These are phyloP conservation scores for Myrmophylax atrothorax DNA, from an alignment of 2,113 vertebrate species.

Conservation along the genomic window DNA sequence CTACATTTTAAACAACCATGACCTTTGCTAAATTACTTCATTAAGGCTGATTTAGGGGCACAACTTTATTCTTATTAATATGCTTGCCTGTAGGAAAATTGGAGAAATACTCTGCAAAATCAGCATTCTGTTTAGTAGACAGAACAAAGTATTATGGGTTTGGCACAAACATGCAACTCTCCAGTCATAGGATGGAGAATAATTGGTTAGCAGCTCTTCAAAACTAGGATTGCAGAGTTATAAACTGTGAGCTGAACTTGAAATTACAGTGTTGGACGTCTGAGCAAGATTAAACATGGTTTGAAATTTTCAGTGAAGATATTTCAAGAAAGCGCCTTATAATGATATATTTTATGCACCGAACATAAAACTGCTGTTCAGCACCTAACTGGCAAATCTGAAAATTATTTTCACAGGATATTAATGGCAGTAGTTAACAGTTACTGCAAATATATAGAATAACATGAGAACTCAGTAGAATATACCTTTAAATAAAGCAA, in stretches of 20 bases:
- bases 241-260: constrained; percentile 22
- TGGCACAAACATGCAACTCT: constrained; percentile 35
- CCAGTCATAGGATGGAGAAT: constrained; percentile 29
- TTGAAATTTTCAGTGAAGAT: not conserved
- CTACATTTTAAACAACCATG: constrained; percentile 19
- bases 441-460: not conserved
- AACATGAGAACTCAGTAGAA: not conserved
- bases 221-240: constrained; percentile 15
- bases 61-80: constrained; percentile 36
- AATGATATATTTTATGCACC: not conserved
- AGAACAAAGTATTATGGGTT: constrained; percentile 62
- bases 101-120: constrained; percentile 34
- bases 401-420: not conserved
- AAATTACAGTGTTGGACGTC: constrained; percentile 23
- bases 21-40: constrained; percentile 33
- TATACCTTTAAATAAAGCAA: not conserved
- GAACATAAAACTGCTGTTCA: not conserved
- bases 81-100: constrained; percentile 33
- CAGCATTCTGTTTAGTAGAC: constrained; percentile 47
- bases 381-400: not conserved
- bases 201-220: constrained; percentile 62
- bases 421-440: not conserved
- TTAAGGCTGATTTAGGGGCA: constrained; percentile 52
- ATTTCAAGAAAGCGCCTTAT: not conserved
- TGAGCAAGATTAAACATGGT: constrained; percentile 36